phyloP scores from a whole-genome alignment of 2,888 invertebrate genomes.

The Tinea pellionella region DNA sequence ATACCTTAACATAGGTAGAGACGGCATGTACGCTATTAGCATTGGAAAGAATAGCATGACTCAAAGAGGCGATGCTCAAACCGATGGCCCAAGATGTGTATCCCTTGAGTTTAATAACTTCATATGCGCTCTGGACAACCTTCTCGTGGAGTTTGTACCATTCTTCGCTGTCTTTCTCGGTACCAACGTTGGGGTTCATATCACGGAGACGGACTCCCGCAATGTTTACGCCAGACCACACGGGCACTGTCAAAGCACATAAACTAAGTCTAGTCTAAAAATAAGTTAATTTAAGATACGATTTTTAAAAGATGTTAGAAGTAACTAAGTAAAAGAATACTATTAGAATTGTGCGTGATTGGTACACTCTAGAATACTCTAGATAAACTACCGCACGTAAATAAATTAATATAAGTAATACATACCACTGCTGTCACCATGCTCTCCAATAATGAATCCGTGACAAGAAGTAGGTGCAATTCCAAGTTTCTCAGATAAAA shows the following conservation, averaged over 20 bases:
- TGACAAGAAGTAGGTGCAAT: conserved; percentile 88
- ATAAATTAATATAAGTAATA: too few species aligned
- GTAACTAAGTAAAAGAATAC: too few species aligned
- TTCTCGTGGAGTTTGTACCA: conserved; percentile 83
- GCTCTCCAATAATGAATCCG: conserved; percentile 95
- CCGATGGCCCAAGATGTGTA: conserved; percentile 95
- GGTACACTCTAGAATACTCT: too few species aligned
- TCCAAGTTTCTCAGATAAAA: conserved; percentile 83
- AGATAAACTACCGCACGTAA: too few species aligned
- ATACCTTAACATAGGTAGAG: conserved; percentile 80
- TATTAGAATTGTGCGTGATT: too few species aligned
- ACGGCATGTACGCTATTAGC: conserved; percentile 81
- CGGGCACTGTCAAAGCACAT: conserved; percentile 73
- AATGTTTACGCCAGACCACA: conserved; percentile 94
- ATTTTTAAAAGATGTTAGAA: too few species aligned
- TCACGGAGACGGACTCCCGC: conserved; percentile 88
- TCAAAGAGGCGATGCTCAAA: conserved; percentile 78
- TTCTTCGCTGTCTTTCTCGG: conserved; percentile 78
- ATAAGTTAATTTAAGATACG: not conserved
- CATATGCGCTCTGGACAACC: conserved; percentile 88
- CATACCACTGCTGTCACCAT: conserved; percentile 88
- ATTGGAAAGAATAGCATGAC: conserved; percentile 78
- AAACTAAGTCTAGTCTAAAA: conserved; percentile 19
- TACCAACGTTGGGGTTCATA: conserved; percentile 79
- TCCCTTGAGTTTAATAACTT: conserved; percentile 88